Evolutionary conservation across 2,888 invertebrate species (phyloP).

Genomic region (Philonicus albiceps): DNA sequence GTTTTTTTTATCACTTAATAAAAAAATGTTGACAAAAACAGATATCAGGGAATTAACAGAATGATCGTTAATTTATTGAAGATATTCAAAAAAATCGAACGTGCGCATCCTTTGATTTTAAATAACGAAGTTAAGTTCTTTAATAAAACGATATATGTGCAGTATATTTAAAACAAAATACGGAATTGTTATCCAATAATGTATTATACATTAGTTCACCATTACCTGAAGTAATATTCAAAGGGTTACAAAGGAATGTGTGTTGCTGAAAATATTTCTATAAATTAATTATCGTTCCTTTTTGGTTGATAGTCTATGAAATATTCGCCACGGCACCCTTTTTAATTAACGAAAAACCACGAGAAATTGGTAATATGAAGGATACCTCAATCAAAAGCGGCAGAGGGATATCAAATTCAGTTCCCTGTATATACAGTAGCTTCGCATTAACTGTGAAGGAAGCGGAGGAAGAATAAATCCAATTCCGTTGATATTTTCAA

Average conservation of each 20-base stretch:
- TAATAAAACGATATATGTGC: too few relatives aligned
- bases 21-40: too few relatives aligned
- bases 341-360: not conserved
- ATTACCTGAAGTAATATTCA: too few relatives aligned
- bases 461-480: not conserved
- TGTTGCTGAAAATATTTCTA: not conserved
- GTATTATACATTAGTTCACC: too few relatives aligned
- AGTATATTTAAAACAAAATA: too few relatives aligned
- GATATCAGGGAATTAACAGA: too few relatives aligned
- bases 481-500: conserved; percentile 19
- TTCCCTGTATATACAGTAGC: not conserved
- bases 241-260: not conserved
- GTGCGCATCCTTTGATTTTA: too few relatives aligned
- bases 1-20: too few relatives aligned
- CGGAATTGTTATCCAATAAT: too few relatives aligned
- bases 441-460: not conserved
- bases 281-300: not conserved
- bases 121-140: too few relatives aligned
- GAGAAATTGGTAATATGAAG: not conserved
- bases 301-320: not conserved
- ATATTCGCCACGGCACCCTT: not conserved
- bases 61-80: too few relatives aligned
- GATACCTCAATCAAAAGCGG: not conserved
- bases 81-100: too few relatives aligned
- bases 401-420: not conserved